A percentile compares a stretch with the other conserved stretches of the same genome.
Evolutionary conservation across 2,797 vertebrate genomes (phyloP).

Genomic region (Atherinosoma microstoma): DNA sequence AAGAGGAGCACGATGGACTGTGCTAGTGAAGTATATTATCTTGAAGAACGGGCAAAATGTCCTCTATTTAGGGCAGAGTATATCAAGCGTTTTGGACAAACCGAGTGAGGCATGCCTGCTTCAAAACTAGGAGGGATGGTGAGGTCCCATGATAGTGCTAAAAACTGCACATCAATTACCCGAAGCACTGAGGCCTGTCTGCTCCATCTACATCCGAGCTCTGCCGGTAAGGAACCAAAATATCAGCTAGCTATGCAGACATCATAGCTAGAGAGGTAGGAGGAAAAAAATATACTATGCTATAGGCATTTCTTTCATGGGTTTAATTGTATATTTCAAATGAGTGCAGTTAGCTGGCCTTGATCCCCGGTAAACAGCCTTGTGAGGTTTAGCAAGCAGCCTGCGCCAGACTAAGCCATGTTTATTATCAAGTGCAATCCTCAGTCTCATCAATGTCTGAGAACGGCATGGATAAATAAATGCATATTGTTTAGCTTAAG

Average conservation of each 20-base stretch:
- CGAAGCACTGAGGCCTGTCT: slow-evolving; percentile 75
- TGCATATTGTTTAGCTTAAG: slow-evolving; percentile 72
- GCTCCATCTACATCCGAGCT: slow-evolving; percentile 62
- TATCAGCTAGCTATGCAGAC: slow-evolving; percentile 48
- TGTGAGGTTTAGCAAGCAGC: slow-evolving; percentile 67
- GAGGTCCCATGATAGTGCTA: slow-evolving; percentile 74
- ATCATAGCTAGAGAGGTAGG: slow-evolving; percentile 35
- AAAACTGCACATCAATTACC: slow-evolving; percentile 83
- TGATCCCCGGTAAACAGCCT: slow-evolving; percentile 71
- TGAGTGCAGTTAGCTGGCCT: slow-evolving; percentile 62
- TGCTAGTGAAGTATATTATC: slow-evolving; percentile 50
- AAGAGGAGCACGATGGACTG: slow-evolving; percentile 40
- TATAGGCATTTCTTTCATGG: slow-evolving; percentile 29
- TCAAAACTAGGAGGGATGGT: slow-evolving; percentile 63
- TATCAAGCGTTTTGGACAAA: slow-evolving; percentile 64
- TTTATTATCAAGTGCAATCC: slow-evolving; percentile 76
- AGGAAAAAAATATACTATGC: slow-evolving; percentile 7
- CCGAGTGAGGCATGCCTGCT: slow-evolving; percentile 58
- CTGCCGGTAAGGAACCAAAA: slow-evolving; percentile 58
- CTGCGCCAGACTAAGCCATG: slow-evolving; percentile 69
- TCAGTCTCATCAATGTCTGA: slow-evolving; percentile 74
- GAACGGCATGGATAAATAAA: slow-evolving; percentile 73
- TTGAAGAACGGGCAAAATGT: slow-evolving; percentile 58
- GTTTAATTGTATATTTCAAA: slow-evolving; percentile 49
- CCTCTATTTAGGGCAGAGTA: slow-evolving; percentile 69